These are phyloP conservation scores for Psettodes erumei DNA, from an alignment of 2,113 vertebrate genomes.

Conservation along the genomic window DNA sequence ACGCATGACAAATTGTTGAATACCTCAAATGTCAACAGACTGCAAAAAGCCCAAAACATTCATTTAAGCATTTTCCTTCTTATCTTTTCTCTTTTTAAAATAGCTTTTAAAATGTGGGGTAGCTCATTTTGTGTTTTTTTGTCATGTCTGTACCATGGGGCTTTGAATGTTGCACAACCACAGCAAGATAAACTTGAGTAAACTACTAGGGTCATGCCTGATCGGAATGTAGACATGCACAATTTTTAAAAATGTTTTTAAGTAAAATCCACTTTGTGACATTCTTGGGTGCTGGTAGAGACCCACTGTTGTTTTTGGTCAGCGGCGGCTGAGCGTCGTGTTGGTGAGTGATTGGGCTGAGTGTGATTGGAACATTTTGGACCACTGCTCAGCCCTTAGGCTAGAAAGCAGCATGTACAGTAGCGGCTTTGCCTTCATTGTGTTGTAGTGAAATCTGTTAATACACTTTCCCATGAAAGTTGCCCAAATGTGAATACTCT, in stretches of 20 bases:
- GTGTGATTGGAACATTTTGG: constrained; percentile 49
- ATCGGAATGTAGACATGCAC: too few relatives aligned
- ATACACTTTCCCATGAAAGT: too few relatives aligned
- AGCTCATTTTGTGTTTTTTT: background rate
- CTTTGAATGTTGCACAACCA: constrained; percentile 5
- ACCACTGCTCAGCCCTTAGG: constrained; percentile 52
- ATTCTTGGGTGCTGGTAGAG: background rate
- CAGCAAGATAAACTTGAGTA: background rate
- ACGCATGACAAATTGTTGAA: background rate
- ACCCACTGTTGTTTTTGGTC: constrained; percentile 11
- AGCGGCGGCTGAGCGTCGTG: constrained; percentile 44
- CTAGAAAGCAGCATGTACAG: constrained; percentile 26
- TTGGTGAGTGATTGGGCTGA: constrained; percentile 39
- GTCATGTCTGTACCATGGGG: background rate
- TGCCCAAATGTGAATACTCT: too few relatives aligned
- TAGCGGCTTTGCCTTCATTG: constrained; percentile 24
- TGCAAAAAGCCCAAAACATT: background rate
- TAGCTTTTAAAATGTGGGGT: background rate
- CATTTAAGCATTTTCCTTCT: too few relatives aligned
- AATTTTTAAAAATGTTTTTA: too few relatives aligned
- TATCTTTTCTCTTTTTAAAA: background rate
- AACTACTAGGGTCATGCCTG: background rate
- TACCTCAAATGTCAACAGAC: background rate
- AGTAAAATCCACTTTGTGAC: background rate
- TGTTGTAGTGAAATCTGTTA: too few relatives aligned